Conservation (phyloP, 2,113 vertebrate species). For the Microcebus lehilahytsara region DNA sequence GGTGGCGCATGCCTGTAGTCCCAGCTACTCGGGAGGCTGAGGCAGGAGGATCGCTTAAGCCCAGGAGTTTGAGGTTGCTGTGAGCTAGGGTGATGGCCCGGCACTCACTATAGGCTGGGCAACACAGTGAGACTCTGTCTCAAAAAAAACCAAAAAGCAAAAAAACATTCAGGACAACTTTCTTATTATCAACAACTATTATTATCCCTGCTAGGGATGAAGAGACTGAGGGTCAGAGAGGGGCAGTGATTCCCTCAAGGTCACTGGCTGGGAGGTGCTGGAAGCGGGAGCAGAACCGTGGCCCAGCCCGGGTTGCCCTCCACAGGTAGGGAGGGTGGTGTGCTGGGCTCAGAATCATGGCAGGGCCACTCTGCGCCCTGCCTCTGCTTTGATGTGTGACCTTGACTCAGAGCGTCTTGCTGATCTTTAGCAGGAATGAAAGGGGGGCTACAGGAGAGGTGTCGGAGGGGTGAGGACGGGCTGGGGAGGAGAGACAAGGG, state of each 20-base stretch:
- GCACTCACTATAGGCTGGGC: too few relatives aligned
- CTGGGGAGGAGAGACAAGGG: not conserved
- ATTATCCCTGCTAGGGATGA: not conserved
- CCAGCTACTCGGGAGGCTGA: too few relatives aligned
- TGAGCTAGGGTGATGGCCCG: too few relatives aligned
- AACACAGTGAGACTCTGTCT: too few relatives aligned
- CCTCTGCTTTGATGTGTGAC: not conserved
- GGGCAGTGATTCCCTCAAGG: not conserved
- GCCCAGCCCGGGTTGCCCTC: not conserved
- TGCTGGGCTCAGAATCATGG: not conserved
- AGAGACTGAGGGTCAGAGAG: not conserved
- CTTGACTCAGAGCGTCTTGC: not conserved
- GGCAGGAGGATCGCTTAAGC: too few relatives aligned
- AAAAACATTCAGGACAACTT: not conserved
- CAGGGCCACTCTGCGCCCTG: not conserved
- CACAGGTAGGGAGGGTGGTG: too few relatives aligned
- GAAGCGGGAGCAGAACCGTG: not conserved
- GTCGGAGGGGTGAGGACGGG: rapidly evolving
- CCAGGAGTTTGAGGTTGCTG: too few relatives aligned
- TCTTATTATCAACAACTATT: not conserved
- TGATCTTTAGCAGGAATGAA: too few relatives aligned
- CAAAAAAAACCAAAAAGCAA: too few relatives aligned
- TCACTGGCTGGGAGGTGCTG: not conserved
- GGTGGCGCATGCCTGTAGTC: too few relatives aligned
- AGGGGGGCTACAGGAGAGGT: not conserved